These are phyloP conservation scores for Clitarchus hookeri DNA, from an alignment of 2,888 invertebrate genomes.

Conservation along the genomic window DNA sequence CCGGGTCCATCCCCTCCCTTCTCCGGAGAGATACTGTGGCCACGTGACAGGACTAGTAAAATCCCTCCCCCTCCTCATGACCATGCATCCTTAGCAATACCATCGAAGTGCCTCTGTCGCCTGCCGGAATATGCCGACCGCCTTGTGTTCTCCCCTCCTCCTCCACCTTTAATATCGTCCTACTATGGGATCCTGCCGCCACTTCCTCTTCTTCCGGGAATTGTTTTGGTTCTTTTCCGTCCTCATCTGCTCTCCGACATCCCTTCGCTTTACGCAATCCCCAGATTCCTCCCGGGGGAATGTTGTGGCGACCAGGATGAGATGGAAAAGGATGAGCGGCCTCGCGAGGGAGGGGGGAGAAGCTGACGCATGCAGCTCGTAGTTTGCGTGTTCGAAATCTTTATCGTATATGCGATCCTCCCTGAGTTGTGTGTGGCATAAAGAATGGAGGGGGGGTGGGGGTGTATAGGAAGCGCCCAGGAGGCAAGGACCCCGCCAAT, in stretches of 20 bases:
- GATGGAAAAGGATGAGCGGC: background rate
- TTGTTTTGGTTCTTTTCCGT: background rate
- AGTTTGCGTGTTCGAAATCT: background rate
- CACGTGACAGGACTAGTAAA: background rate
- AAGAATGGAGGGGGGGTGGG: no score
- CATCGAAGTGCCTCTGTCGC: background rate
- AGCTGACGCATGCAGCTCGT: background rate
- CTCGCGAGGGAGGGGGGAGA: no score
- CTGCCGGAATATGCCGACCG: background rate
- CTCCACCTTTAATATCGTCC: background rate
- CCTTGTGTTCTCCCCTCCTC: background rate
- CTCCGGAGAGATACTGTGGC: background rate
- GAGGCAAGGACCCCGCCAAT: no score
- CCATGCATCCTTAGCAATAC: background rate
- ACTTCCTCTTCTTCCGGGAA: slow-evolving; percentile 8
- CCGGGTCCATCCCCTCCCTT: background rate
- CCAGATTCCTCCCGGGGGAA: background rate
- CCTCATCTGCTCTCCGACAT: no score
- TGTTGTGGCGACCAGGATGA: background rate
- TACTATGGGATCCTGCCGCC: background rate
- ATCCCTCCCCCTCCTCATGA: background rate
- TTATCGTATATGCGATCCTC: background rate
- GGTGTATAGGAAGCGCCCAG: no score
- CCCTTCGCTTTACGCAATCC: no score
- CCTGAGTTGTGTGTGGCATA: background rate